Base-by-base conservation (phyloP, 2,113 vertebrate genomes). In the Nyctereutes procyonoides region DNA sequence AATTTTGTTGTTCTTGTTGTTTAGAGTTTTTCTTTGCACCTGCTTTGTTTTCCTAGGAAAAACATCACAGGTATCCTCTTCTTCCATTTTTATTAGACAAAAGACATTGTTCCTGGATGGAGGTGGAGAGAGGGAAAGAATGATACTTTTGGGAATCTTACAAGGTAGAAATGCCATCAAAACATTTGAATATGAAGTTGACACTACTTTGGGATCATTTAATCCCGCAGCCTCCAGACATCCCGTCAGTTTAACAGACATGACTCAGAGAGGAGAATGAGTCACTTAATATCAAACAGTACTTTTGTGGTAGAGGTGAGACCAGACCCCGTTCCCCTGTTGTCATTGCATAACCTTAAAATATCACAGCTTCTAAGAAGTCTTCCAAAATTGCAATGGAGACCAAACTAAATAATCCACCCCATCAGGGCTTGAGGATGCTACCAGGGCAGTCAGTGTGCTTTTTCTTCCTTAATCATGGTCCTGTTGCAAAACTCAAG, bases 31-130 rank as follows among this genome's bases (percentile, higher is more conserved):
- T 24, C 22, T 77, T 69, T 71, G 2, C 4, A 32, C 28, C 53
- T 35, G 20, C 16, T 97, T 82, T 96, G 16, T 79, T 85, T 91
- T 86, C 79, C 48, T 58, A 74, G 65, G 56, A 63, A 91, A 96
- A 82, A 62, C 12, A 71, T 69, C 62, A 74, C 9, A 81, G 13
- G 2, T 76, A 79, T 20, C 17, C n/a, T 95, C 56, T 26, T 74
- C 14, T 91, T 91, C 65, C 19, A 55, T 90, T 63, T 96, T 51
- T 24, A 62, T 65, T 92, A 6, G 74, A 22, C 1, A 79, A 90
- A 82, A 73, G 71, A 32, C 5, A 0, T 83, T 82, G 24, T 88
- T 85, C 35, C 16, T 92, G 38, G 26, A 15, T 82, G 8, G 32
- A 55, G 28, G 22, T 38, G 51, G 16, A 35, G 12, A 32, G 30